Conservation (phyloP, 2,113 vertebrate genomes). For the Crotalus tigris region DNA sequence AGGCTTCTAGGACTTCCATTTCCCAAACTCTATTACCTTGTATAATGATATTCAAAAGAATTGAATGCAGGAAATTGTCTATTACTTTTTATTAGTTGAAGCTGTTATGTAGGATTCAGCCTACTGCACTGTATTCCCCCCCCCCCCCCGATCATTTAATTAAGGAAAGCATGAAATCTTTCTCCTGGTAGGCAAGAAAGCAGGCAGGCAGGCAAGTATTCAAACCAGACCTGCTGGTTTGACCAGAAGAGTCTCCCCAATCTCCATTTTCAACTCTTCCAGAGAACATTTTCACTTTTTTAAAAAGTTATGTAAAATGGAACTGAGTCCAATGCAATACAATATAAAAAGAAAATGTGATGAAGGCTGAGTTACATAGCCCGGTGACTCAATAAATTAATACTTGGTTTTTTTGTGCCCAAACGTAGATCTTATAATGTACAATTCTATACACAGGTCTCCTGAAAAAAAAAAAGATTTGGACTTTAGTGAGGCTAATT, state of each 20-base stretch:
- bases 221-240: slow-evolving; percentile 59
- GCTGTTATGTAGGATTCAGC: slow-evolving; percentile 83
- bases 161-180: slow-evolving; percentile 81
- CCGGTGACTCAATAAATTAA: rapidly evolving
- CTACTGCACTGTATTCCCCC: slow-evolving; percentile 68
- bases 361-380: slow-evolving; percentile 39
- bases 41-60: slow-evolving; percentile 86
- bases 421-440: not conserved
- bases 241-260: slow-evolving; percentile 47
- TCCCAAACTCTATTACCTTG: slow-evolving; percentile 89
- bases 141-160: slow-evolving; percentile 81
- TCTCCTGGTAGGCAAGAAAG: slow-evolving; percentile 59
- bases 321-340: slow-evolving; percentile 39
- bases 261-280: slow-evolving; percentile 30
- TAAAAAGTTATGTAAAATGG: slow-evolving; percentile 28
- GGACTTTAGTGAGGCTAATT: not conserved
- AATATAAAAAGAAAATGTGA: slow-evolving; percentile 31
- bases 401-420: not conserved
- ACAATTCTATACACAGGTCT: not conserved
- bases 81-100: slow-evolving; percentile 87
- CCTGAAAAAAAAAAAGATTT: not conserved
- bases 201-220: slow-evolving; percentile 58
- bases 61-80: slow-evolving; percentile 81
- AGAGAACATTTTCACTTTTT: slow-evolving; percentile 32
- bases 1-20: slow-evolving; percentile 82